phyloP scores from a whole-genome alignment of 2,888 invertebrate species.

The Apodemia zela region DNA sequence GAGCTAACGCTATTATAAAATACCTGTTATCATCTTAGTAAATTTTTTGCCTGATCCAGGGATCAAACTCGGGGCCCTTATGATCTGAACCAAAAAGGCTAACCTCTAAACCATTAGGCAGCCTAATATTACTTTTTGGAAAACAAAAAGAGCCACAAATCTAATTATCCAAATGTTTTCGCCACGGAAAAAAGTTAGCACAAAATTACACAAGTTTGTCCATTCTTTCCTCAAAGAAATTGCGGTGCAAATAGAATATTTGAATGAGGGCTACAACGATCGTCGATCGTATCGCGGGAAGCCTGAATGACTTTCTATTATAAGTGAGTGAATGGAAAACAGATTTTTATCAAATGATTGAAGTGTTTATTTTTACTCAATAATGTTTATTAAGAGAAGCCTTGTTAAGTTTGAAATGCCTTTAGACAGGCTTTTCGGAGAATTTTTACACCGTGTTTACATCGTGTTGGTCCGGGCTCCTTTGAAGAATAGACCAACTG shows the following conservation, averaged over 20 bases:
- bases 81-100: too few species aligned
- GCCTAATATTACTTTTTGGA: background rate
- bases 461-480: too few species aligned
- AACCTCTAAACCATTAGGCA: too few species aligned
- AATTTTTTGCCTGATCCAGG: too few species aligned
- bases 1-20: too few species aligned
- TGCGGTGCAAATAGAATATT: slow-evolving; percentile 34
- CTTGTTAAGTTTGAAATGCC: background rate
- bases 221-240: slow-evolving; percentile 31
- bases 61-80: too few species aligned
- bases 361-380: slow-evolving; percentile 14
- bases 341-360: slow-evolving; percentile 20
- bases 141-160: background rate
- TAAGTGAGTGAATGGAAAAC: slow-evolving; percentile 19
- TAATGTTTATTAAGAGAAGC: background rate
- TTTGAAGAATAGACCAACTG: too few species aligned
- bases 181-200: slow-evolving; percentile 15
- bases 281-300: slow-evolving; percentile 25
- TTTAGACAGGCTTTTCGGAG: background rate
- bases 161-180: slow-evolving; percentile 11
- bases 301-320: slow-evolving; percentile 19
- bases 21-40: too few species aligned
- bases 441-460: too few species aligned
- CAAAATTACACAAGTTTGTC: slow-evolving; percentile 27
- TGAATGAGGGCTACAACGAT: slow-evolving; percentile 30